phyloP scores from a whole-genome alignment of 2,888 invertebrate species.

The Agrochola circellaris region DNA sequence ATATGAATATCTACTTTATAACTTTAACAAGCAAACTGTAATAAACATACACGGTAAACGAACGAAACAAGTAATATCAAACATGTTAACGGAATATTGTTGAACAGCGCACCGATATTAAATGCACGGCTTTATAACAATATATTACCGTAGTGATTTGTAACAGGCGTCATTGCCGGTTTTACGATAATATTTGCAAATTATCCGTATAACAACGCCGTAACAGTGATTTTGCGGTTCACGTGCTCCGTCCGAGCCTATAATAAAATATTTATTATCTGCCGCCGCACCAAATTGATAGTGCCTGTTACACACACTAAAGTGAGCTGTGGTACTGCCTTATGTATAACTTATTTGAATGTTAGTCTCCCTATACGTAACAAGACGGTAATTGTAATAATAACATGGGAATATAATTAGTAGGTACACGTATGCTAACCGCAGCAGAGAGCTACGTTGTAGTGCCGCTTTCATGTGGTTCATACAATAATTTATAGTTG shows the following conservation, averaged over 20 bases:
- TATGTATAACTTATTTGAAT: slow-evolving; percentile 50
- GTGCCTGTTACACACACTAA: slow-evolving; percentile 29
- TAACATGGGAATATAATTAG: slow-evolving; percentile 47
- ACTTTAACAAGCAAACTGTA: slow-evolving; percentile 12
- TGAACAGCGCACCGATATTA: slow-evolving; percentile 24
- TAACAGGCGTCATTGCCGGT: slow-evolving; percentile 54
- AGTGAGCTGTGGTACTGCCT: slow-evolving; percentile 6
- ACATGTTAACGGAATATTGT: slow-evolving; percentile 5
- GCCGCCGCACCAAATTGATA: slow-evolving; percentile 40
- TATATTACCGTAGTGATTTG: slow-evolving; percentile 52
- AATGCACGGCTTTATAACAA: slow-evolving; percentile 43
- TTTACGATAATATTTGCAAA: slow-evolving; percentile 61
- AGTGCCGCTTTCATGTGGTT: slow-evolving; percentile 41
- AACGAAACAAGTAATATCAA: slow-evolving; percentile 19
- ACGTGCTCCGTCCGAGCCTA: slow-evolving; percentile 38
- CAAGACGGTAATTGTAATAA: slow-evolving; percentile 43
- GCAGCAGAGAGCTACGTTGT: slow-evolving; percentile 31
- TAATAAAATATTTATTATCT: slow-evolving; percentile 59
- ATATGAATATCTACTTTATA: slow-evolving; percentile 20
- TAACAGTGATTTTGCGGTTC: slow-evolving; percentile 59
- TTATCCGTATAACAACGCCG: slow-evolving; percentile 58
- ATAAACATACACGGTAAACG: neutral
- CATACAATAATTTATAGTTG: slow-evolving; percentile 47
- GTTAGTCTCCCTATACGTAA: slow-evolving; percentile 30
- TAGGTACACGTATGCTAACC: slow-evolving; percentile 44